Percentiles rank a stretch among this genome's conserved stretches.
Evolutionary conservation across 2,888 invertebrate species (phyloP).

Genomic region (Lasioglossum marginatum): DNA sequence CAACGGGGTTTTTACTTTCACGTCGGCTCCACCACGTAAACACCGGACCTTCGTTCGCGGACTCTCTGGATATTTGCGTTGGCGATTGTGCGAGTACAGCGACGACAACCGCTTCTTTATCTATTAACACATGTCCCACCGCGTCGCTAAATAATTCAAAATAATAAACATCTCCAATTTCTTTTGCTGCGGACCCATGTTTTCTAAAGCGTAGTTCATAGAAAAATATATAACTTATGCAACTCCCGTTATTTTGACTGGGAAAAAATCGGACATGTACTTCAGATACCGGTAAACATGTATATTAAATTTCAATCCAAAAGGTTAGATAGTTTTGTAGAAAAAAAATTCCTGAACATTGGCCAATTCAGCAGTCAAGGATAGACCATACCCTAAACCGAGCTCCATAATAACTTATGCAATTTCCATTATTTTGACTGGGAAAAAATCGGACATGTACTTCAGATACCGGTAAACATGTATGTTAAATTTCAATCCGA

Average conservation of each 20-base stretch:
- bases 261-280: background rate
- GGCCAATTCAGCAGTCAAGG: no score
- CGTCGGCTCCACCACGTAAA: background rate
- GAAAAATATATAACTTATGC: no score
- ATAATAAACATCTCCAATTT: no score
- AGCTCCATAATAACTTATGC: background rate
- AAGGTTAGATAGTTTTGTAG: fast-evolving
- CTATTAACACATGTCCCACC: background rate
- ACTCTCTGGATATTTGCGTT: background rate
- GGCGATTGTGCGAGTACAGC: background rate
- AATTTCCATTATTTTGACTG: background rate
- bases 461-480: background rate
- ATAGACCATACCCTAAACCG: no score
- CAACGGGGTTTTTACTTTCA: background rate
- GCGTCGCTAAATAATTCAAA: no score
- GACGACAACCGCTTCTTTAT: background rate
- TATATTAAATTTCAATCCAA: fast-evolving
- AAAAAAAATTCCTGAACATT: background rate
- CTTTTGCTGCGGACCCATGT: no score
- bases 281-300: background rate
- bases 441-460: background rate
- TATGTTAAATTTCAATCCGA: background rate
- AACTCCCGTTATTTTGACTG: background rate
- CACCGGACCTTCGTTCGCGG: background rate
- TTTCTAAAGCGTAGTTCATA: no score